Evolutionary conservation across 2,113 vertebrate species (phyloP), one percentile per base, ranked within the genome.

Genomic region (Bostrychus sinensis): DNA sequence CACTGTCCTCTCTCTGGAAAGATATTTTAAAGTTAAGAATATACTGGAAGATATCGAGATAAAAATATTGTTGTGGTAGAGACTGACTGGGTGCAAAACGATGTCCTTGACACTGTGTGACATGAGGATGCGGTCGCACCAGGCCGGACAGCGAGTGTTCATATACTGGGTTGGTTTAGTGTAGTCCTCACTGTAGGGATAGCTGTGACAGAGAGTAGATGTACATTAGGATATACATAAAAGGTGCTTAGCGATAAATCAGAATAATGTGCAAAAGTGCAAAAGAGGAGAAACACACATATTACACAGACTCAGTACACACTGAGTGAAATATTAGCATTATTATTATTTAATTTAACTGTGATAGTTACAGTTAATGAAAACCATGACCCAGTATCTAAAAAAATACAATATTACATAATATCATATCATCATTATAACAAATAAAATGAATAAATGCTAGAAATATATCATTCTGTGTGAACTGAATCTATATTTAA

Each of bases 81-180:
- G 34, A 76, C 89, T 81, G 48, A 94, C 93, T 78, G 74, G 82
- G 64, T 76, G 64, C 17, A 10, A 10, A 51, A 94, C 84, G 41
- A 86, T 51, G 19, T 86, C 77, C 9, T 69, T 66, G 32, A 87
- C 87, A 0, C 80, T 32, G 62, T 91, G 89, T 8, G 93, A 93
- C 90, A 93, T 91, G 56, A 94, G 88, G 73, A 94, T 84, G 0
- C 93, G 91, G 62, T 94, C 93, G 20, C 93, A 94, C 93, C 93
- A 94, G 62, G 93, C 86, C 0, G 93, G 93, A 59, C 93, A 94
- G 67, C 93, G 91, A 1, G 93, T 94, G 78, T 90, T 92, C 91
- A 93, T 92, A 83, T 93, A 94, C 84, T 92, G 91, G 2, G 88
- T 91, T 2, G 93, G 92, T 77, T 93, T 89, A 70, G 81, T 77